Conservation (phyloP, 2,797 vertebrate species). For the Rhadinocentrus ornatus region DNA sequence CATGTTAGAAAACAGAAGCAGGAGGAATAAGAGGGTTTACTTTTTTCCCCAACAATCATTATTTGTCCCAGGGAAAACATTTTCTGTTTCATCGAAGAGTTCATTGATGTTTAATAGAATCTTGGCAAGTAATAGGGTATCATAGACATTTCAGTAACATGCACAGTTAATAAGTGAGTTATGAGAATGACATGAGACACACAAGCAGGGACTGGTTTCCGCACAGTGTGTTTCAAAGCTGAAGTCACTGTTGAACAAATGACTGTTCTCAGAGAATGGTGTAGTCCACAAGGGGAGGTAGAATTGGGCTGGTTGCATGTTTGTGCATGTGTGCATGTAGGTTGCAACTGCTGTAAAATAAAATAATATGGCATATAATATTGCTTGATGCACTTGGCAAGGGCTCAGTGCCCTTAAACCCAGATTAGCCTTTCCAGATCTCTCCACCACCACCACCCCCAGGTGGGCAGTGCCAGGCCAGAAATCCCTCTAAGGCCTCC, state of each 20-base stretch:
- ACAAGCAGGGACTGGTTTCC: constrained; percentile 53
- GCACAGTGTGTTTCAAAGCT: constrained; percentile 38
- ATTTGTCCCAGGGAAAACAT: constrained; percentile 1
- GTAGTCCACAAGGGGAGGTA: constrained; percentile 10
- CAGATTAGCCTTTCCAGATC: constrained; percentile 79
- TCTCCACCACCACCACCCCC: constrained; percentile 42
- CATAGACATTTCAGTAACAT: constrained; percentile 8
- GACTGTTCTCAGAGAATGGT: constrained; percentile 42
- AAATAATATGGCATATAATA: constrained; percentile 56
- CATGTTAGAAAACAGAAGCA: constrained; percentile 12
- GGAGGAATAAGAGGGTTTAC: background rate
- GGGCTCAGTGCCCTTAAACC: constrained; percentile 75
- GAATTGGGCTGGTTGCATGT: constrained; percentile 35
- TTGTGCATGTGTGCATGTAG: constrained; percentile 60
- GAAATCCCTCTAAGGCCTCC: constrained; percentile 72
- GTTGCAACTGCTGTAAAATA: constrained; percentile 58
- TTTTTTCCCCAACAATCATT: background rate
- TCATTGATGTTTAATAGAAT: constrained; percentile 12
- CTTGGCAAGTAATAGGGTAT: constrained; percentile 19
- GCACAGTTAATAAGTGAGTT: constrained; percentile 25
- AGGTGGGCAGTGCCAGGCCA: constrained; percentile 59
- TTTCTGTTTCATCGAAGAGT: background rate
- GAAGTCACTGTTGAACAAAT: constrained; percentile 55
- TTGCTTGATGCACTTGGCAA: constrained; percentile 68
- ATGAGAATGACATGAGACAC: constrained; percentile 19